Evolutionary conservation across 2,797 vertebrate species (phyloP), one percentile per base, ranked within the genome.

Genomic region (Adrianichthys oophorus): DNA sequence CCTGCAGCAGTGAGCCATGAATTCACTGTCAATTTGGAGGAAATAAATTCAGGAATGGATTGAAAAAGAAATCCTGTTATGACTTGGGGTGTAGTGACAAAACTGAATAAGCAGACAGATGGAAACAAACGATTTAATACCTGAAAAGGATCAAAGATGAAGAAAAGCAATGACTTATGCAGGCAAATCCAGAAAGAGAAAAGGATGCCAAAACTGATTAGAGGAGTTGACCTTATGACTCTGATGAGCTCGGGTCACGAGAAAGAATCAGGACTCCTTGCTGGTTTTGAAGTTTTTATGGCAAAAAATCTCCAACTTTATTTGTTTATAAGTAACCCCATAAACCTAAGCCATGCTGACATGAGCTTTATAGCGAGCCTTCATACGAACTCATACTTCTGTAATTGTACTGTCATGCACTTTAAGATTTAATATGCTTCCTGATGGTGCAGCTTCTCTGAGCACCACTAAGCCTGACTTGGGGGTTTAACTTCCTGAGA

Each of bases 11-110:
- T 59, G 43, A 57, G 55, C 61, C 66, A 71, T 79, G 52, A 71
- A 65, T 76, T 83, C 59, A 77, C 70, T 74, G 70, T 79, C 62
- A 68, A 74, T 74, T 61, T 41, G 15, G 49, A 77, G 70, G 59
- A 62, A 73, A 73, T 74, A 74, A 47, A 70, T 73, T 79, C 68
- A 72, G 46, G 45, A 53, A 56, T 8, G 54, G 19, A 56, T 62
- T 69, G 52, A 74, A 65, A 55, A 59, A 42, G 67, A 4, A 57
- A 7, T 26, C 58, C 5, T 21, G 23, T 56, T 44, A 52, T 15
- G 8, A 47, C 32, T 37, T 2, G 2, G 26, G 10, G 32, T 37
- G 10, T 37, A 37, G 32, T 37, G 32, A 37, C 32, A 37, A 37
- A 37, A 37, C 32, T 13, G 32, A 10, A 37, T 13, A 12, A 32